Evolutionary conservation across 64 coral and sea anemone species (phyloP).

Genomic region (Dendronephthya gigantea): DNA sequence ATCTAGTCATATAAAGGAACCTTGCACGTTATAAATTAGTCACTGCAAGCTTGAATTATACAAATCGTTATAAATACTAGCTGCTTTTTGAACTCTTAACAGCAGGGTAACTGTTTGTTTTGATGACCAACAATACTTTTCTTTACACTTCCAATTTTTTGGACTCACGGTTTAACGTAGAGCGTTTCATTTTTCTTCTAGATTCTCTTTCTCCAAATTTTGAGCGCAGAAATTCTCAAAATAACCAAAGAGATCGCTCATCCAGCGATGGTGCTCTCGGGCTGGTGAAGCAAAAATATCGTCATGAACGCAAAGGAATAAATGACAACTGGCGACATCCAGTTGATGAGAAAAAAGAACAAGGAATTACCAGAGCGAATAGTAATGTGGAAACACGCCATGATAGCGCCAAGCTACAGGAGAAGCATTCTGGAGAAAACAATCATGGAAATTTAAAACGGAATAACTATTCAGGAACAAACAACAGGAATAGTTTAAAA

Average conservation of each 20-base stretch:
- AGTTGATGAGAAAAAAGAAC: neutral
- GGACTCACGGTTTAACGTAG: too few species aligned
- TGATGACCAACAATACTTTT: too few species aligned
- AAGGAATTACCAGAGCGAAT: neutral
- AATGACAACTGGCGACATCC: constrained; percentile 10
- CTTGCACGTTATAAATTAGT: too few species aligned
- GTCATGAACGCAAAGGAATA: neutral
- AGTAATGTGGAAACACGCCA: neutral
- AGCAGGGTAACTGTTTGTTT: too few species aligned
- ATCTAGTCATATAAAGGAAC: too few species aligned
- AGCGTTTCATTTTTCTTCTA: neutral
- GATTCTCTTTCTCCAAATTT: neutral
- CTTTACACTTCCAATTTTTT: too few species aligned
- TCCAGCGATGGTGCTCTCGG: constrained; percentile 10
- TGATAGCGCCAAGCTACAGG: neutral
- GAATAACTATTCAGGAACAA: neutral
- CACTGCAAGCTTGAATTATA: too few species aligned
- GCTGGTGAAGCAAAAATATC: neutral
- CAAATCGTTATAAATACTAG: too few species aligned
- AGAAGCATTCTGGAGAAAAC: neutral
- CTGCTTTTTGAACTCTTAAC: too few species aligned
- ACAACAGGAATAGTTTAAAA: neutral
- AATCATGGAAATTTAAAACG: neutral
- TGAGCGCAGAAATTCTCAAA: neutral
- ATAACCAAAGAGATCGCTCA: neutral